Base-by-base conservation (phyloP, 1,140 invertebrate species). In the Xylocopa sonorina region DNA sequence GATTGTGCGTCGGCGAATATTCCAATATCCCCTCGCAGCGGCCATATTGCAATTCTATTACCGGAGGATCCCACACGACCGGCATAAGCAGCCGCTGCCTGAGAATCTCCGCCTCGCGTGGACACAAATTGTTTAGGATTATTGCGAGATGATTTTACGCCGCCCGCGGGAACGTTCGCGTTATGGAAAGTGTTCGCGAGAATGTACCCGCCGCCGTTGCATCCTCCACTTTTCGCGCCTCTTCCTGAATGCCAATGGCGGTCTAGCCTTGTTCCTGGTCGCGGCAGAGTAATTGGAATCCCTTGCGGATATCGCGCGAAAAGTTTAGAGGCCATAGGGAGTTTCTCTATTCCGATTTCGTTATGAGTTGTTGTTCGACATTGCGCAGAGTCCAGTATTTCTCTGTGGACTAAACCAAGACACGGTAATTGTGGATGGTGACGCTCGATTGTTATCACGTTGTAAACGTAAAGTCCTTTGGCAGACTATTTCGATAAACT, bases 1-100 rank as follows among this genome's bases (percentile, higher is more conserved):
- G 89, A 91, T 88, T 89, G 88, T 87, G 78, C 85, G 87, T 85
- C 79, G 85, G 80, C 85, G 88, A 90, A 88, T 90, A 91, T 90
- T 89, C 84, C 87, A 86, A 87, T 91, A 90, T 84, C 81, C 76
- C n/a, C 80, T 55, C 58, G 16, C 38, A 18, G 34, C 14, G 34
- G 43, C 60, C 21, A 66, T 84, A 80, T 80, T 87, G 76, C 85
- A 50, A 88, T 83, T 85, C 77, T 87, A 84, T 86, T 88, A 86
- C 78, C 63, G 80, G 34, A 82, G 57, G 58, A 84, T 89, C 81
- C 84, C 87, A 89, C 87, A 89, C 88, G 89, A 88, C 87, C 68
- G 79, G 83, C 80, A 81, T 81, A 81, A 81, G 75, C 46, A 78
- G 68, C 48, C 16, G n/a, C 46, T 14, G 41, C 76, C 27, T 24